These are phyloP conservation scores for Oceanodroma tethys DNA, from an alignment of 2,113 vertebrate genomes.

Conservation along the genomic window DNA sequence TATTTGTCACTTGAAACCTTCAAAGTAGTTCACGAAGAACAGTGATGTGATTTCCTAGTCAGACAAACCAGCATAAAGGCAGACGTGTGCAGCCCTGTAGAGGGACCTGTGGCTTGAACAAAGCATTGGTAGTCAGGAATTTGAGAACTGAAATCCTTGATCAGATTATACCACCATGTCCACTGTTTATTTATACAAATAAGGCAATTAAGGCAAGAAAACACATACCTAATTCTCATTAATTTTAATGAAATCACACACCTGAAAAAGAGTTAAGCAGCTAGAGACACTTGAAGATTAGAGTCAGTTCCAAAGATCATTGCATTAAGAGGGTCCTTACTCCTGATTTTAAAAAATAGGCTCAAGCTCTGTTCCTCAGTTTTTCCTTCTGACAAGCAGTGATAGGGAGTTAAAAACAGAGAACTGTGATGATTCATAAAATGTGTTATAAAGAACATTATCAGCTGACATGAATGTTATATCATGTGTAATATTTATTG, in stretches of 20 bases:
- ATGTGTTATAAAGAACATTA: background rate
- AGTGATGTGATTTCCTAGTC: conserved; percentile 1
- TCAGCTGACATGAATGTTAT: background rate
- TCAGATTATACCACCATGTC: background rate
- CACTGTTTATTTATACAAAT: background rate
- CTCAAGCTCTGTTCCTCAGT: background rate
- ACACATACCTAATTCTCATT: background rate
- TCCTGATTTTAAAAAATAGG: background rate
- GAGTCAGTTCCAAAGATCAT: background rate
- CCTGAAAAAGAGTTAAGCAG: background rate
- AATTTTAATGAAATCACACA: background rate
- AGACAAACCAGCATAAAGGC: background rate
- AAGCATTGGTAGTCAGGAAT: background rate
- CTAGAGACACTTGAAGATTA: background rate
- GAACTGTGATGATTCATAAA: background rate
- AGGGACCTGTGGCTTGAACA: background rate
- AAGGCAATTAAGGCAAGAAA: background rate
- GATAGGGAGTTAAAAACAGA: background rate
- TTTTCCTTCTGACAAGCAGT: background rate
- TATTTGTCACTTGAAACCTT: conserved; percentile 43
- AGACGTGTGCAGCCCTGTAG: background rate
- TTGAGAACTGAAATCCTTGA: background rate
- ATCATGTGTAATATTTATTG: background rate
- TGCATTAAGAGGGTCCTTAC: background rate
- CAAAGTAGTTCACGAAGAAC: conserved; percentile 4